Evolutionary conservation across 2,888 invertebrate species (phyloP), one percentile per base, ranked within the genome.

Genomic region (Pinctada fucata): DNA sequence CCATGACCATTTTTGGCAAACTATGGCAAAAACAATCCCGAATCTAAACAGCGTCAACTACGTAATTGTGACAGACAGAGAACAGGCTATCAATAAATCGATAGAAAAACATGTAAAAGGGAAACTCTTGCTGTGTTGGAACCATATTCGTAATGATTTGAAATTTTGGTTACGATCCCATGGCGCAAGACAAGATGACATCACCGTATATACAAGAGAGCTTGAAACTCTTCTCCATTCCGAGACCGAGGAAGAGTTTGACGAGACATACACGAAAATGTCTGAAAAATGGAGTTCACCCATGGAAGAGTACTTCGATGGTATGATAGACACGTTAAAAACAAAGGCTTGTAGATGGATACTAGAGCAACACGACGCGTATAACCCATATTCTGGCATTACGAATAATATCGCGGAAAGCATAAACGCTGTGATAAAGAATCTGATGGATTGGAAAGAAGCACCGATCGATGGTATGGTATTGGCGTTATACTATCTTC

Each of bases 321-420:
- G 10, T 8, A 52, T 5, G 5, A 8, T 52, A 52, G 63, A 75
- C 31, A 31, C 31, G 8, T 13, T 70, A 31, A 64, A 31, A 31
- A 3, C 31, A 45, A 48, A 31, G 5, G 66, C 64, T 13, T 52
- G 58, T 52, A 65, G 69, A 72, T 79, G 75, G 72, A 47, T 79
- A 45, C 49, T 75, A 65, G 79, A 79, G 13, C 47, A 66, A 13
- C 45, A 70, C 2, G 58, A 79, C n/a, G n/a, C 49, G 48, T 76
- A n/a, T 63, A 72, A 73, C 58, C 80, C 70, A 2, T 77, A 71
- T 16, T 77, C 77, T 6, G 77, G 80, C 13, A 70, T 77, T 4
- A 80, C 80, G 31, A 80, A 76, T 10, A 80, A 80, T 48, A 77
- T 80, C 49, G 50, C 66, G 16, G 80, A 80, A 50, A 64, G 78